These are phyloP conservation scores for Xanthia togata DNA, from an alignment of 2,888 invertebrate species.

Conservation along the genomic window DNA sequence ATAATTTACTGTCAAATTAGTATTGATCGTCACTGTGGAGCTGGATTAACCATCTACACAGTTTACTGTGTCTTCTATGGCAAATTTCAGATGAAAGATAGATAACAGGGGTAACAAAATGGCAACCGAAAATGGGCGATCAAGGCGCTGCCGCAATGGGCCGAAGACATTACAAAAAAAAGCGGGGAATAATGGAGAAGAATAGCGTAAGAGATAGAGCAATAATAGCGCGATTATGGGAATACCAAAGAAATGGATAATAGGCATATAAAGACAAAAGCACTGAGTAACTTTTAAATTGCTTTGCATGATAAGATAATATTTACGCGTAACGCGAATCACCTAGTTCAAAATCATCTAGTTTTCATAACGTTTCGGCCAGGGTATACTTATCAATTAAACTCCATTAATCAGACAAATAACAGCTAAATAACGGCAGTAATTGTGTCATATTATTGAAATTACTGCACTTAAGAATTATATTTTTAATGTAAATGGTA, in stretches of 20 bases:
- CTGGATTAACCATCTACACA: neutral
- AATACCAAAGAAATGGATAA: constrained; percentile 6
- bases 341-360: neutral
- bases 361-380: neutral
- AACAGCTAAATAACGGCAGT: no score
- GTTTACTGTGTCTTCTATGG: neutral
- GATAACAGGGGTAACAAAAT: constrained; percentile 30
- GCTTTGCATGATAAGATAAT: neutral
- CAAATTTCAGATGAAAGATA: constrained; percentile 28
- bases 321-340: neutral
- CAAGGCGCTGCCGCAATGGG: constrained; percentile 6
- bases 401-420: no score
- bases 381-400: neutral
- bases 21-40: neutral
- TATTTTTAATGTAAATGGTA: no score
- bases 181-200: constrained; percentile 37
- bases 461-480: no score
- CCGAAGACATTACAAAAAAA: constrained; percentile 41
- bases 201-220: neutral
- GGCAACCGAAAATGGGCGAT: constrained; percentile 49
- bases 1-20: neutral
- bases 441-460: no score
- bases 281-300: constrained; percentile 2
- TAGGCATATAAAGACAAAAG: neutral
- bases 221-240: constrained; percentile 36